Evolutionary conservation across 1,140 invertebrate genomes (phyloP).

Genomic region (Drosophila micromelanica): DNA sequence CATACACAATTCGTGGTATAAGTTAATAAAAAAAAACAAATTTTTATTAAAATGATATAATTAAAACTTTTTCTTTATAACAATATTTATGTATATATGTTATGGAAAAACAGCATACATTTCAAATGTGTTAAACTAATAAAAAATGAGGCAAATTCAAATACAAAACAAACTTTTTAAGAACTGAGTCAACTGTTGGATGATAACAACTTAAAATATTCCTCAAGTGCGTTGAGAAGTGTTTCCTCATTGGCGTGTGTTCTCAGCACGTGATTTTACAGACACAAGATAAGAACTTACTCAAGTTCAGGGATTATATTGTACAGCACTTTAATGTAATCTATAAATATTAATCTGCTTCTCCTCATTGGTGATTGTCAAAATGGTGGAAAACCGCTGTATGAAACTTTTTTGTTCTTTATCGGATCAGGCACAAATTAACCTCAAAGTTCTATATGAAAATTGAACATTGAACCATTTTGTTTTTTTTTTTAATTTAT

Average conservation of each 20-base stretch:
- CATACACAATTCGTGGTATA: neutral
- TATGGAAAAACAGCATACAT: too few species aligned
- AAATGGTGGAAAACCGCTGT: too few species aligned
- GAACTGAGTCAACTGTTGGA: neutral
- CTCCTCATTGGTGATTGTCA: too few species aligned
- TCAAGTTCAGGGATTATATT: neutral
- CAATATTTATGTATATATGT: too few species aligned
- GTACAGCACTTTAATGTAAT: neutral
- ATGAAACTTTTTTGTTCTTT: too few species aligned
- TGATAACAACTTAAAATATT: neutral
- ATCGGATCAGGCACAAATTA: too few species aligned
- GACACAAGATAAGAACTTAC: neutral
- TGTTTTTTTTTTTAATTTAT: too few species aligned
- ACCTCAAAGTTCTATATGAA: too few species aligned
- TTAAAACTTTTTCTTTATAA: too few species aligned
- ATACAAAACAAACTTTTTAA: neutral
- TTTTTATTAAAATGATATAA: too few species aligned
- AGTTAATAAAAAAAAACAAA: too few species aligned
- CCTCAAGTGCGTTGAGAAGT: neutral
- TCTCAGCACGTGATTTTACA: neutral
- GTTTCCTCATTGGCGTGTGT: conserved; percentile 2
- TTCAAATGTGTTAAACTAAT: neutral
- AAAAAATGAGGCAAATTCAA: neutral
- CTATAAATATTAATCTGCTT: neutral
- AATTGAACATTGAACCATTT: too few species aligned